Conservation (phyloP, 2,113 vertebrate species). For the Lycaon pictus region DNA sequence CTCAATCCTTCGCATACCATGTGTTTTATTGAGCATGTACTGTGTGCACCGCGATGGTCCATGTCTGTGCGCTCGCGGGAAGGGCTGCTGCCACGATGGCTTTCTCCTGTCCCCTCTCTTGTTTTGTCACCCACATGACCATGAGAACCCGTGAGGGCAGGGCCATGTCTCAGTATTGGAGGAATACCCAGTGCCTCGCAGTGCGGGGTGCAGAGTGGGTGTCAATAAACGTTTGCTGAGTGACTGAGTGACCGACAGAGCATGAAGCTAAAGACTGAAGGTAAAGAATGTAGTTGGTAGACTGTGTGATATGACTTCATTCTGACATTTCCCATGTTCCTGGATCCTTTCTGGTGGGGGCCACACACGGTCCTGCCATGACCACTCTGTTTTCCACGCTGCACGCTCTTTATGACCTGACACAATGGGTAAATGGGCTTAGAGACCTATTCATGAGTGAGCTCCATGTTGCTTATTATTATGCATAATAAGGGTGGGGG, state of each 20-base stretch:
- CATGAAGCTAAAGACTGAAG: neutral
- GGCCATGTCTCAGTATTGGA: neutral
- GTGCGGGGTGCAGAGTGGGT: neutral
- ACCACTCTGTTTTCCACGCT: no score
- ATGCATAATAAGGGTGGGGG: no score
- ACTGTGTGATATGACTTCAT: no score
- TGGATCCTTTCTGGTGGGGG: neutral
- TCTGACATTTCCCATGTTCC: neutral
- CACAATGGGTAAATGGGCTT: no score
- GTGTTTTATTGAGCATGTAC: neutral
- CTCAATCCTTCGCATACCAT: rapidly evolving
- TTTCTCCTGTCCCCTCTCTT: neutral
- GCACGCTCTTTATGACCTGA: no score
- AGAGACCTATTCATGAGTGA: neutral
- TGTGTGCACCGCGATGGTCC: rapidly evolving
- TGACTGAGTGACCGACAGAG: neutral
- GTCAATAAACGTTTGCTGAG: neutral
- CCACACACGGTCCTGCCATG: no score
- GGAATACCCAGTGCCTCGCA: neutral
- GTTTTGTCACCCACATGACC: neutral
- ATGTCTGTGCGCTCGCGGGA: neutral
- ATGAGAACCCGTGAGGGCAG: neutral
- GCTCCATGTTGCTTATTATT: neutral
- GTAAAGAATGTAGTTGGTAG: neutral
- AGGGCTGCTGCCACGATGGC: neutral